Conservation (phyloP, 2,113 vertebrate species). For the Rhea americana region DNA sequence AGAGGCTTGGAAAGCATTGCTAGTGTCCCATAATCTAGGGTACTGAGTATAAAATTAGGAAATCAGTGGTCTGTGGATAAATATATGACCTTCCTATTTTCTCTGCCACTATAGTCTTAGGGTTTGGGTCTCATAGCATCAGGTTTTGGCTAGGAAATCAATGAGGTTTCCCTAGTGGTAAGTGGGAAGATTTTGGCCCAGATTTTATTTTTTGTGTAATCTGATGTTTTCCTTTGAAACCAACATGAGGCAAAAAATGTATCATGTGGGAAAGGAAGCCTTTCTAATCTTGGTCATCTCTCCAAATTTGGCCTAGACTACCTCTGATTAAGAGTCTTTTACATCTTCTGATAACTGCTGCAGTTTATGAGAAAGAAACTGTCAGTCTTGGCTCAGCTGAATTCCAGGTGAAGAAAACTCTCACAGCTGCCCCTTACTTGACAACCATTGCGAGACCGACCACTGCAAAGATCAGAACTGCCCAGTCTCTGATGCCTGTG, state of each 20-base stretch:
- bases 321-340: neutral
- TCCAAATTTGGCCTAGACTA: neutral
- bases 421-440: neutral
- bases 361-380: neutral
- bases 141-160: constrained; percentile 11
- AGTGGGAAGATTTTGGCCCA: neutral
- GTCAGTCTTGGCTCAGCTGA: accelerated
- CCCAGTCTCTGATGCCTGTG: neutral
- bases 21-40: neutral
- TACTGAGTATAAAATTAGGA: neutral
- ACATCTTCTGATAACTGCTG: neutral
- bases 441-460: neutral
- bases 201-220: neutral
- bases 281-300: neutral
- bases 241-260: neutral
- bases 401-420: neutral
- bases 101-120: neutral
- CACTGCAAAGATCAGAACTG: neutral
- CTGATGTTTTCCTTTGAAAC: neutral
- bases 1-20: neutral
- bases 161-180: neutral
- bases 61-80: neutral
- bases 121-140: neutral
- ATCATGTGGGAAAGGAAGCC: neutral
- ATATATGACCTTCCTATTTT: neutral